phyloP scores from a whole-genome alignment of 2,888 invertebrate genomes.

The Synergus gifuensis region DNA sequence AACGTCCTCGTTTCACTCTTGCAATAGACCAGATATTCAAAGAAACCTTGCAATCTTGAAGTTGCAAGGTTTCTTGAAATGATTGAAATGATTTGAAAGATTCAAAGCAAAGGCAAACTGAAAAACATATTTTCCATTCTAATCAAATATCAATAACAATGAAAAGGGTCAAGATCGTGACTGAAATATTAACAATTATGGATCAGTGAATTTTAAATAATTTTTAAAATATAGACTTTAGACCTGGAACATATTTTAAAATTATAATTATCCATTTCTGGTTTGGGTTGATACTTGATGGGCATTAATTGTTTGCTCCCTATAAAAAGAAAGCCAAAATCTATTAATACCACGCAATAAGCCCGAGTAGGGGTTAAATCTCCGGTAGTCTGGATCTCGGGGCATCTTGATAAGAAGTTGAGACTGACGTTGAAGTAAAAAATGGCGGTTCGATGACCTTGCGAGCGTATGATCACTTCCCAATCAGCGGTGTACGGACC shows the following conservation, averaged over 20 bases:
- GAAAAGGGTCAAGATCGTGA: too few relatives aligned
- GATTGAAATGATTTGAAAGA: not conserved
- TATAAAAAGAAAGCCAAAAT: not conserved
- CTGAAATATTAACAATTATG: too few relatives aligned
- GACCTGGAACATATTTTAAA: too few relatives aligned
- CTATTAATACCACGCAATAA: not conserved
- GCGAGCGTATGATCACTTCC: conserved; percentile 28
- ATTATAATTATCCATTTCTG: too few relatives aligned
- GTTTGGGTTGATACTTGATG: too few relatives aligned
- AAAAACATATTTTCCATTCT: not conserved
- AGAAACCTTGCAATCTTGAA: not conserved
- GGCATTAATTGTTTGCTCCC: not conserved
- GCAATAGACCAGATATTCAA: not conserved
- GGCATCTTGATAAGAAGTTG: conserved; percentile 1
- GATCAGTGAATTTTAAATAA: too few relatives aligned
- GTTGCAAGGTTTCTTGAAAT: too few relatives aligned
- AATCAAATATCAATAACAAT: too few relatives aligned
- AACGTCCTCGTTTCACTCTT: not conserved
- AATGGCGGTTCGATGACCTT: conserved; percentile 54
- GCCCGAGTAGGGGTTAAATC: not conserved
- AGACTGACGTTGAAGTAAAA: conserved; percentile 34
- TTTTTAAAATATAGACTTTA: too few relatives aligned
- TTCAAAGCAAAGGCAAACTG: not conserved
- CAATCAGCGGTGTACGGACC: conserved; percentile 43
- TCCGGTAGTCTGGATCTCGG: not conserved